Evolutionary conservation across 2,113 vertebrate species (phyloP), one percentile per base, ranked within the genome.

Genomic region (Eulemur rufifrons): DNA sequence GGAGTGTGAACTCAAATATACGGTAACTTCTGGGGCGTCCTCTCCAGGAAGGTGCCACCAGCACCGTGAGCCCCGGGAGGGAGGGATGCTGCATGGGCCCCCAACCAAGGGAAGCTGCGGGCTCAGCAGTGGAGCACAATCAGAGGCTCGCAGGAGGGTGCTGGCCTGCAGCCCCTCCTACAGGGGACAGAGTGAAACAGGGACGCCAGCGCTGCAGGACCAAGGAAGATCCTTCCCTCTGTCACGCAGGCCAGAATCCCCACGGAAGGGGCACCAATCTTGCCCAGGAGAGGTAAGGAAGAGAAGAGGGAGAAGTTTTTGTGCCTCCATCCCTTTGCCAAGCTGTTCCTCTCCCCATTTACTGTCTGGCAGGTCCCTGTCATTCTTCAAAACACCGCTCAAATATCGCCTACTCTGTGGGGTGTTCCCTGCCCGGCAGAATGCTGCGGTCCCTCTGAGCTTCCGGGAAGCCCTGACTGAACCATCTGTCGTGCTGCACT

Each of bases 1-100:
- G 5, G 61, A 96, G 47, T 47, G 90, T 90, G 84, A 91, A 89
- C 68, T 89, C 83, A 61, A 21, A 68, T 21, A 89, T 29, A 64
- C n/a, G 54, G 39, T n/a, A 45, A 42, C 42, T 93, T 88, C 20
- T 18, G 3, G 42, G 39, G 11, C 18, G 25, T 66, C 14, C 68
- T 69, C 47, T 78, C 73, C 39, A 73, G 32, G 45, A 86, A 83
- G 63, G 61, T 27, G 39, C 45, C 73, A 91, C 69, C 68, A 37
- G 66, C 68, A 92, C 69, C 90, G 84, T 23, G 66, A 68, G 12
- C 50, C 82, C 68, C 37, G 39, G 50, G 15, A 84, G 18, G 25
- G 32, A 93, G 81, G 29, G 63, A 45, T 45, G 76, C 29, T 88
- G 76, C 23, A 6, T n/a, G 73, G 84, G 64, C 45, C 69, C 52